Percentiles rank a stretch among this genome's conserved stretches.
Evolutionary conservation across 2,113 vertebrate genomes (phyloP).

Genomic region (Ovis canadensis): DNA sequence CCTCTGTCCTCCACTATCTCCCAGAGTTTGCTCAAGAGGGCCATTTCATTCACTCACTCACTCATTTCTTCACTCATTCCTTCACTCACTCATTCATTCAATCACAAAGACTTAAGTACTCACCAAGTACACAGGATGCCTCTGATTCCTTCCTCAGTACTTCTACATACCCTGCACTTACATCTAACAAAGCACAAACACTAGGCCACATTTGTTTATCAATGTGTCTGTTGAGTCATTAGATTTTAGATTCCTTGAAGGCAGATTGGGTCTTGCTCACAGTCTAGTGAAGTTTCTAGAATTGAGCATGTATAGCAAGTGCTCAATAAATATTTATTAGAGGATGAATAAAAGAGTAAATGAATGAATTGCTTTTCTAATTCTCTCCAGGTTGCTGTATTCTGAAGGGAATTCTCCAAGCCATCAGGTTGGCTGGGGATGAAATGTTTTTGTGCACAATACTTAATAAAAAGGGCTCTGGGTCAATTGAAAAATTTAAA

Average conservation of each 20-base stretch:
- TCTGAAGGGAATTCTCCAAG: constrained; percentile 51
- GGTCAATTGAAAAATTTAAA: constrained; percentile 73
- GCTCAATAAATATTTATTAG: constrained; percentile 58
- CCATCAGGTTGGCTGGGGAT: constrained; percentile 5
- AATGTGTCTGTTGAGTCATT: neutral
- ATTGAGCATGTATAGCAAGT: constrained; percentile 25
- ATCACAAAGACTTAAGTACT: neutral
- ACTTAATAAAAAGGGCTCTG: constrained; percentile 68
- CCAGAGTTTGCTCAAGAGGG: neutral
- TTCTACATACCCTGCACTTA: neutral
- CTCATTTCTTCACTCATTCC: neutral
- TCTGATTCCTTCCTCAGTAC: neutral
- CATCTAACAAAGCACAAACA: neutral
- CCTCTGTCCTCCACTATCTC: neutral
- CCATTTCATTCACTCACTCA: neutral
- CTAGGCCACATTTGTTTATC: neutral
- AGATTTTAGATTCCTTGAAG: constrained; percentile 49
- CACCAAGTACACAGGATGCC: neutral
- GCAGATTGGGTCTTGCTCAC: constrained; percentile 15
- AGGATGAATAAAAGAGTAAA: constrained; percentile 43
- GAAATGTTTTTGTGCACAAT: constrained; percentile 51
- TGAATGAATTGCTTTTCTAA: constrained; percentile 30
- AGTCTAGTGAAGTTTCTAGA: constrained; percentile 30
- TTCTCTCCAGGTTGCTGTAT: constrained; percentile 10
- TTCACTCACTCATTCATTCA: neutral